phyloP scores from a whole-genome alignment of 2,888 invertebrate genomes.

The Temnothorax ravouxi region DNA sequence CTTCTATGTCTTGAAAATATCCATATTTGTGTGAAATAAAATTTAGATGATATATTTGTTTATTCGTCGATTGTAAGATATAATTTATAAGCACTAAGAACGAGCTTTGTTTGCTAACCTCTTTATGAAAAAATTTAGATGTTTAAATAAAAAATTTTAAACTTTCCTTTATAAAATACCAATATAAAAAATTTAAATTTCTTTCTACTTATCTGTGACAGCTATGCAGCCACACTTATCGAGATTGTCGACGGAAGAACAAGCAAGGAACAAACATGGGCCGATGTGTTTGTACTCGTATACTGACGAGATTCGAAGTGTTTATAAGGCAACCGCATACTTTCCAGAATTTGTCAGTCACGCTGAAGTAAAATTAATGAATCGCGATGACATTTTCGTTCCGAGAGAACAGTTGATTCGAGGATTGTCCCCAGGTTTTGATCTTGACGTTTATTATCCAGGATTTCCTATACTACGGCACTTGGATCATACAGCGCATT shows the following conservation, averaged over 20 bases:
- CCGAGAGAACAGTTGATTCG: conserved; percentile 88
- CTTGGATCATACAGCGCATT: conserved; percentile 91
- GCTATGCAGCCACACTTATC: conserved; percentile 92
- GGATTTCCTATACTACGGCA: conserved; percentile 98
- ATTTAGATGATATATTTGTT: no score
- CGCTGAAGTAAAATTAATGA: conserved; percentile 87
- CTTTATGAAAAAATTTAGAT: neutral
- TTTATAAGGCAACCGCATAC: conserved; percentile 88
- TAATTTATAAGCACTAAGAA: no score
- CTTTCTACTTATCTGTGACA: neutral
- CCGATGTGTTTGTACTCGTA: conserved; percentile 94
- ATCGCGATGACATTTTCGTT: conserved; percentile 89
- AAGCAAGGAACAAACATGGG: conserved; percentile 93
- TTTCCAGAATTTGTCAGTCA: conserved; percentile 89
- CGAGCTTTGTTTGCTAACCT: no score
- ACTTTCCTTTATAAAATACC: neutral
- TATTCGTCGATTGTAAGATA: no score
- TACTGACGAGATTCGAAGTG: conserved; percentile 88
- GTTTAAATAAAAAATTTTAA: conserved; percentile 7
- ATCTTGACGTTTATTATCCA: conserved; percentile 91
- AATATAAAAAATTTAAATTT: neutral
- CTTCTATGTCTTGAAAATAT: neutral
- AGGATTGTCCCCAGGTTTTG: conserved; percentile 91
- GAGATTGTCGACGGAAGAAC: conserved; percentile 91
- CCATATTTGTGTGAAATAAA: neutral